phyloP scores from a whole-genome alignment of 2,888 invertebrate species.

The Cryptus viduatorius region DNA sequence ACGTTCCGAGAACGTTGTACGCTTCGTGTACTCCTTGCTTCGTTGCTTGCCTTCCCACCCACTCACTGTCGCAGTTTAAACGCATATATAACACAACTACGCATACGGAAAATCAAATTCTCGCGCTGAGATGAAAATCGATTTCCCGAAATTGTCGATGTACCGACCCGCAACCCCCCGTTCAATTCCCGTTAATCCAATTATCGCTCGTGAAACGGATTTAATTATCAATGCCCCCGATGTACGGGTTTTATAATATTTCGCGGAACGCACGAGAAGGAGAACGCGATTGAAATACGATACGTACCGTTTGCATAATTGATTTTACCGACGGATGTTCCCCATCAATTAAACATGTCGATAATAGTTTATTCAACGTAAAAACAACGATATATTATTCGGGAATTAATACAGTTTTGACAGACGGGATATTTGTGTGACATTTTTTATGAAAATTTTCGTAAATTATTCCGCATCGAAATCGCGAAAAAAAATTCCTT shows the following conservation, averaged over 20 bases:
- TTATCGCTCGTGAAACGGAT: slow-evolving; percentile 15
- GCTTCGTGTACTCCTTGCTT: neutral
- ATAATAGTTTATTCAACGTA: neutral
- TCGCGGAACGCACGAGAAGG: neutral
- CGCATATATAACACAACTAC: neutral
- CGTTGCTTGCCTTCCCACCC: neutral
- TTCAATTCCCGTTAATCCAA: neutral
- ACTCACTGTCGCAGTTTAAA: neutral
- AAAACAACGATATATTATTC: neutral
- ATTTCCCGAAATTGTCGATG: no score
- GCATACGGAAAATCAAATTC: neutral
- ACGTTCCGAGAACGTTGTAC: slow-evolving; percentile 16
- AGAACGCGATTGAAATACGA: neutral
- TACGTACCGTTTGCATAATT: neutral
- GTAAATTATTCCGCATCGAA: neutral
- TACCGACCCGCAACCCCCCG: neutral
- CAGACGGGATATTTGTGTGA: neutral
- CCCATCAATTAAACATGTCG: neutral
- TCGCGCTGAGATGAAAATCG: neutral
- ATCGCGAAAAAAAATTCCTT: neutral
- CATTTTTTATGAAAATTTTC: neutral
- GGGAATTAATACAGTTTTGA: neutral
- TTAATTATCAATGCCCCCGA: slow-evolving; percentile 5
- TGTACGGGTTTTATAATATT: neutral
- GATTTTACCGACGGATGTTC: neutral